Conservation (phyloP, 2,797 vertebrate species). For the Hippocampus kuda region DNA sequence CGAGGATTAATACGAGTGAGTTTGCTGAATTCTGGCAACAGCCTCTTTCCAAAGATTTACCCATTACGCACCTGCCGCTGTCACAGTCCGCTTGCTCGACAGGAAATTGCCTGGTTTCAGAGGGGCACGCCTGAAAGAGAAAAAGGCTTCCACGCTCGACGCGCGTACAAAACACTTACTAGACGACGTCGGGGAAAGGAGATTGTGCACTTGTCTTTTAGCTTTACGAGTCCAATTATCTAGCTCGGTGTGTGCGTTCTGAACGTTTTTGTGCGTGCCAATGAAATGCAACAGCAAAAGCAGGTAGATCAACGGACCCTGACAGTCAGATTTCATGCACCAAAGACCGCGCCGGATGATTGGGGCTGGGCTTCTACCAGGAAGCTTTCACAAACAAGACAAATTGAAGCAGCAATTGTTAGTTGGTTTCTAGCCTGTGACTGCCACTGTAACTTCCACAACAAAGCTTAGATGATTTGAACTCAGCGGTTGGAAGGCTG, state of each 20-base stretch:
- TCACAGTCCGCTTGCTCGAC: slow-evolving; percentile 52
- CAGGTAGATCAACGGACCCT: slow-evolving; percentile 50
- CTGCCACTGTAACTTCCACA: slow-evolving; percentile 8
- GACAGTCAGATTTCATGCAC: slow-evolving; percentile 63
- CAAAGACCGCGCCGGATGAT: slow-evolving; percentile 36
- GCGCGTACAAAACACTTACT: slow-evolving; percentile 10
- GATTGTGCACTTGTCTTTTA: slow-evolving; percentile 36
- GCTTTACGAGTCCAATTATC: slow-evolving; percentile 51
- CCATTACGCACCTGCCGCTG: slow-evolving; percentile 63
- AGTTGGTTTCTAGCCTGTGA: slow-evolving; percentile 13
- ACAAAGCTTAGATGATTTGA: slow-evolving; percentile 1
- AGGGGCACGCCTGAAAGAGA: slow-evolving; percentile 14
- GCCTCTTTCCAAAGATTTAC: slow-evolving; percentile 57
- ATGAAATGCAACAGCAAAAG: slow-evolving; percentile 22
- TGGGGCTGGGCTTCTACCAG: slow-evolving; percentile 26
- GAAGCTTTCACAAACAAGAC: slow-evolving; percentile 27
- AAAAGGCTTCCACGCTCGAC: slow-evolving; percentile 6
- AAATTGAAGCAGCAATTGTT: slow-evolving; percentile 33
- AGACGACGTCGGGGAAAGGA: slow-evolving; percentile 22
- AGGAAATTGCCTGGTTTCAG: slow-evolving; percentile 56
- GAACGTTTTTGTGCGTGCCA: slow-evolving; percentile 14
- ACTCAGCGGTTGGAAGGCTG: not conserved
- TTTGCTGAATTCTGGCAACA: slow-evolving; percentile 64
- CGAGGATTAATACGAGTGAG: slow-evolving; percentile 69
- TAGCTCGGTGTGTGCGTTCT: slow-evolving; percentile 12